phyloP scores from a whole-genome alignment of 2,888 invertebrate species.

The Horisme vitalbata region DNA sequence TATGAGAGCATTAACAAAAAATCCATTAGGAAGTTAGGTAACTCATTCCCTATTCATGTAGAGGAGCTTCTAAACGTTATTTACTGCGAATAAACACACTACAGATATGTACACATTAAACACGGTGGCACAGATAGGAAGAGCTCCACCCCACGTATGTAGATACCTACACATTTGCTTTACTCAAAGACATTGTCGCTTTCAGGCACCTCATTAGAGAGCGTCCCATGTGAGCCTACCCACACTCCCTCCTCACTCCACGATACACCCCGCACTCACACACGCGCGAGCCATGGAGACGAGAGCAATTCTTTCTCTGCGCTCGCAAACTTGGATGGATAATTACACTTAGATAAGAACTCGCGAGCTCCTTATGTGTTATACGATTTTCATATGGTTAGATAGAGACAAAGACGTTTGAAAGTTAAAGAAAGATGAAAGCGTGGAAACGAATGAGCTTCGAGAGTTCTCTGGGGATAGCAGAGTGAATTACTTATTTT shows the following conservation, averaged over 20 bases:
- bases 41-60: constrained; percentile 35
- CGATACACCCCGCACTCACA: constrained; percentile 49
- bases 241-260: constrained; percentile 43
- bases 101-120: constrained; percentile 42
- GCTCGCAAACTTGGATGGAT: constrained; percentile 78
- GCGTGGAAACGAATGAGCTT: constrained; percentile 19
- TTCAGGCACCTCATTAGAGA: constrained; percentile 83
- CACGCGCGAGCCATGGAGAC: constrained; percentile 49
- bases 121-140: constrained; percentile 53
- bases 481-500: constrained; percentile 12
- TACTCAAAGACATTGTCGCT: constrained; percentile 83
- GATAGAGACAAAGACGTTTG: constrained; percentile 29
- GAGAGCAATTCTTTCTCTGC: constrained; percentile 76
- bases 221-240: constrained; percentile 81
- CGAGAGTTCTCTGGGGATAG: constrained; percentile 26
- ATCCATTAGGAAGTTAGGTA: constrained; percentile 30
- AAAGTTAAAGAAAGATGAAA: constrained; percentile 27
- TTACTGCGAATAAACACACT: constrained; percentile 47
- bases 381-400: constrained; percentile 40
- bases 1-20: constrained; percentile 26
- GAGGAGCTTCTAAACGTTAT: constrained; percentile 38
- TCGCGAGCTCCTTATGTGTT: constrained; percentile 58
- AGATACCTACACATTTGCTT: constrained; percentile 81
- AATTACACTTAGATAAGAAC: constrained; percentile 78
- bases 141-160: constrained; percentile 70